Evolutionary conservation across 1,140 invertebrate species (phyloP).

Genomic region (Orchesella cincta): DNA sequence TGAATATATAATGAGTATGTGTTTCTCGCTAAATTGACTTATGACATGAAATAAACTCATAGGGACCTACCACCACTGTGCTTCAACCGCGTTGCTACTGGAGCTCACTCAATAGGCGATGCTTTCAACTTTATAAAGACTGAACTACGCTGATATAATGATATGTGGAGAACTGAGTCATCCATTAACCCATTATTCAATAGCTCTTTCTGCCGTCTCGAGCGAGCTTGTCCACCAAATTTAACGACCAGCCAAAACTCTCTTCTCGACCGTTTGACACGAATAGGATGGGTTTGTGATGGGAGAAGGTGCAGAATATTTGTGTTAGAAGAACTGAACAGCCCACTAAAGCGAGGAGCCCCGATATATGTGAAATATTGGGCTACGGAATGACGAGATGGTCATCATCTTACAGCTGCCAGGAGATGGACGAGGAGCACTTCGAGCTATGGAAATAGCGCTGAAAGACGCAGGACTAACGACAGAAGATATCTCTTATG

Average conservation of each 20-base stretch:
- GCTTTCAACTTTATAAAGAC: conserved; percentile 81
- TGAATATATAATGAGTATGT: too few relatives aligned
- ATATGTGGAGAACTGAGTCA: conserved; percentile 91
- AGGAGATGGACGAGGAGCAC: conserved; percentile 85
- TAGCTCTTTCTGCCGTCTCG: conserved; percentile 83
- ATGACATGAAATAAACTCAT: too few relatives aligned
- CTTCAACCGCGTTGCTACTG: conserved; percentile 95
- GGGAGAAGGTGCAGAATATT: conserved; percentile 91
- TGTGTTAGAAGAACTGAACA: conserved; percentile 85
- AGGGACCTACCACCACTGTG: conserved; percentile 93
- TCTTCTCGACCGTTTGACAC: conserved; percentile 93
- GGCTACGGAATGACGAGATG: conserved; percentile 97
- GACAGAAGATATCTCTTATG: conserved; percentile 70
- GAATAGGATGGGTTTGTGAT: conserved; percentile 94
- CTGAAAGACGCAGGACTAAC: conserved; percentile 71
- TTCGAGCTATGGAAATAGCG: conserved; percentile 85
- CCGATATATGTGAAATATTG: conserved; percentile 86
- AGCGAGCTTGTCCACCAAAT: conserved; percentile 80
- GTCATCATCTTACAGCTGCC: conserved; percentile 89
- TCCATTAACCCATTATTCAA: conserved; percentile 82
- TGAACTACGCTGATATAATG: conserved; percentile 86
- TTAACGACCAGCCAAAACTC: conserved; percentile 74
- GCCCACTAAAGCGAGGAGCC: conserved; percentile 75
- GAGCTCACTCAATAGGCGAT: conserved; percentile 86
- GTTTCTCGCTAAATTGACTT: too few relatives aligned